These are phyloP conservation scores for Furcifer pardalis DNA, from an alignment of 2,797 vertebrate species.

Conservation along the genomic window DNA sequence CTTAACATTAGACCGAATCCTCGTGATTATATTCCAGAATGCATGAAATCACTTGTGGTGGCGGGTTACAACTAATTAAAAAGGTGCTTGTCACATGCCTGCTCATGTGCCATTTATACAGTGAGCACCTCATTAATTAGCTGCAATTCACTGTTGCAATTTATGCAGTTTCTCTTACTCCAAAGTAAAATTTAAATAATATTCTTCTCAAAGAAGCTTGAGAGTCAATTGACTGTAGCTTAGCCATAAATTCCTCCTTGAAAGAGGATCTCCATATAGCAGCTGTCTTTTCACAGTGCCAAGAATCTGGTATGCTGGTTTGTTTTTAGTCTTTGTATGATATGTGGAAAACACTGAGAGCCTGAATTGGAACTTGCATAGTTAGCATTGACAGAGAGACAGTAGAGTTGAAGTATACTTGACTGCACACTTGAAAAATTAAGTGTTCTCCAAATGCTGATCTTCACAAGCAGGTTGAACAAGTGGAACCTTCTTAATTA, in stretches of 20 bases:
- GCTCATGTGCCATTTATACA: no score
- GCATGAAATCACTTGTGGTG: no score
- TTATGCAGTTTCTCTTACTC: no score
- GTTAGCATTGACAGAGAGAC: conserved; percentile 1
- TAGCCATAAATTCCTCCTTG: background rate
- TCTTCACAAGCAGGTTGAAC: background rate
- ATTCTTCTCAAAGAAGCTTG: background rate
- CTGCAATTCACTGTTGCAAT: no score
- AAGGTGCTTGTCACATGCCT: no score
- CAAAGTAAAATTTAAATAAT: no score
- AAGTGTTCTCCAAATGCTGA: background rate
- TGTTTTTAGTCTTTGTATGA: conserved; percentile 2
- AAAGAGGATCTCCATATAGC: background rate
- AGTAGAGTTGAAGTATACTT: conserved; percentile 13
- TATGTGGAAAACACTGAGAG: background rate
- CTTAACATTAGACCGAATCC: no score
- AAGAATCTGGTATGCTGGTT: background rate
- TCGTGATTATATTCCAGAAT: no score
- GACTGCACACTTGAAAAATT: background rate
- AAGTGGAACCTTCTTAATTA: background rate
- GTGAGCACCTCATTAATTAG: no score
- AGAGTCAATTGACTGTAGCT: background rate
- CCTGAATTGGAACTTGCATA: background rate
- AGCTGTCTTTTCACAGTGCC: background rate
- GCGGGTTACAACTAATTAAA: no score